Conservation (phyloP, 2,888 invertebrate genomes). For the Unio pictorum region DNA sequence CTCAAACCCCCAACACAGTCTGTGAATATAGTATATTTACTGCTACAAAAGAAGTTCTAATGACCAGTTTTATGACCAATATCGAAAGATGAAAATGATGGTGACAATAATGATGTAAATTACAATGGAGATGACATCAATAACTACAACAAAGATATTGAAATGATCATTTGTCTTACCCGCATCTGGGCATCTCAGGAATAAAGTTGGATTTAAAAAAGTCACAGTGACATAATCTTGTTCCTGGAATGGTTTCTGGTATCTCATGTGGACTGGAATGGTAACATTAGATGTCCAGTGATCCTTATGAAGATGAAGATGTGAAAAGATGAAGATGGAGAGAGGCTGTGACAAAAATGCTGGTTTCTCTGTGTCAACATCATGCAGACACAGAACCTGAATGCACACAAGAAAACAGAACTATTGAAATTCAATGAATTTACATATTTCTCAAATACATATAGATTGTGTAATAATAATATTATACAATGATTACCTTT, state of each 20-base stretch:
- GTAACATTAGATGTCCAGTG: conserved; percentile 25
- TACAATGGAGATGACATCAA: background rate
- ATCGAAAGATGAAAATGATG: background rate
- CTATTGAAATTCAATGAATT: background rate
- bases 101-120: conserved; percentile 4
- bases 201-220: conserved; percentile 28
- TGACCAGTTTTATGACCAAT: too few relatives aligned
- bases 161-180: too few relatives aligned
- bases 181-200: conserved; percentile 16
- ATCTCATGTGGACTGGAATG: conserved; percentile 56
- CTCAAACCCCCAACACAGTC: too few relatives aligned
- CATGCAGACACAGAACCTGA: conserved; percentile 42
- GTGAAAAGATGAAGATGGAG: conserved; percentile 35
- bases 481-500: too few relatives aligned
- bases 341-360: conserved; percentile 45
- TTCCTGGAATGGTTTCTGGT: conserved; percentile 43
- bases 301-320: conserved; percentile 13
- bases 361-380: conserved; percentile 54
- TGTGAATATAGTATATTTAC: too few relatives aligned
- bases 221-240: conserved; percentile 16
- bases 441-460: background rate
- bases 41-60: too few relatives aligned
- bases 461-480: too few relatives aligned
- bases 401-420: conserved; percentile 6
- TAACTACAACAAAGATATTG: background rate